Base-by-base conservation (phyloP, 2,888 invertebrate genomes). In the Sicus ferrugineus region DNA sequence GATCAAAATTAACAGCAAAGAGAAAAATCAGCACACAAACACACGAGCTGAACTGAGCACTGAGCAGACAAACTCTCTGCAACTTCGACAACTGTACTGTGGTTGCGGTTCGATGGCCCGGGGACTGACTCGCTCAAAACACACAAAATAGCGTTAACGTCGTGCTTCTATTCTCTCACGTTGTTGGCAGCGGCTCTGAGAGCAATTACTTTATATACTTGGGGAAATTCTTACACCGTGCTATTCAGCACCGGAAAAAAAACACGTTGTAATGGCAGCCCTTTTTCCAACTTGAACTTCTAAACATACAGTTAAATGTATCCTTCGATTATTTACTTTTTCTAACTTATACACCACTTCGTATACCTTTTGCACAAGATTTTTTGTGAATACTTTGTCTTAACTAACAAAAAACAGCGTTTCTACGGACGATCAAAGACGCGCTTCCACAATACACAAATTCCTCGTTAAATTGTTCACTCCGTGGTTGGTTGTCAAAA, bases 11-110 rank as follows among this genome's bases (percentile, higher is more conserved):
- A 23, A 59, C 56, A 69, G 69, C 48, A 6, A 68, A 65, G 11
- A 73, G 62, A 70, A 71, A 68, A 61, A 67, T 26, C 64, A 48
- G 65, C 66, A 68, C 70, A 46, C 31, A 56, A 59, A 72, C 19
- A 58, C 14, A 46, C 19, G n/a, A 65, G 58, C 56, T 64, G 30
- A 46, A 11, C 3, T 26, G 23, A 11, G 14, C 56, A 58, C 21
- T 28, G 52, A 7, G 21, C 31, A 23, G 56, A 67, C 59, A 68
- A 70, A 58, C 66, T 54, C 72, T 69, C 69, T 66, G 61, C 50
- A 42, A 54, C 56, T 42, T 64, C 64, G 72, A 71, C 71, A 72
- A 74, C 74, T 74, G 74, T 74, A 74, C 74, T 74, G 73, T 9
- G 28, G 58, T 48, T 54, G n/a, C n/a, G 21, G 48, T 42, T 56